phyloP scores from a whole-genome alignment of 2,797 vertebrate genomes.

The Falco berigora region DNA sequence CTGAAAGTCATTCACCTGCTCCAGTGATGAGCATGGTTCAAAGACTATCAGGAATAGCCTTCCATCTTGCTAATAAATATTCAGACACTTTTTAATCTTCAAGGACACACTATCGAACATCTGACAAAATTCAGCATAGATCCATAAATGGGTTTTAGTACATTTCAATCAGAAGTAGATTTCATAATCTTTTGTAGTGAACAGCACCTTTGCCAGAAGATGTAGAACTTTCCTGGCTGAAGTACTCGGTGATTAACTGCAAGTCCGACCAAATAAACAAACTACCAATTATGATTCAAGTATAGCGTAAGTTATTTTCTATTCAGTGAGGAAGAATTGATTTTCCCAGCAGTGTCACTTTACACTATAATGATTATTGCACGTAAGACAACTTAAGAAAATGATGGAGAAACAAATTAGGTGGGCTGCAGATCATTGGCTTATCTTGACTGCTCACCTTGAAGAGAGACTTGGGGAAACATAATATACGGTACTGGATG shows the following conservation, averaged over 20 bases:
- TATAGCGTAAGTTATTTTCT: conserved; percentile 25
- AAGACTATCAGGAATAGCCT: neutral
- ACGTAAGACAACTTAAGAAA: conserved; percentile 51
- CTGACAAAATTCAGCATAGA: conserved; percentile 39
- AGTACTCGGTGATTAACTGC: neutral
- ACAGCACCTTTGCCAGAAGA: neutral
- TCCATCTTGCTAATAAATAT: conserved; percentile 30
- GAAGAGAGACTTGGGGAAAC: conserved; percentile 22
- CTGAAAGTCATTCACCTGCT: neutral
- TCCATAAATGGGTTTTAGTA: conserved; percentile 52
- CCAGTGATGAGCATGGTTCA: neutral
- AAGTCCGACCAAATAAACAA: conserved; percentile 38
- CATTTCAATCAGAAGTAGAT: neutral
- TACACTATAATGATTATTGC: conserved; percentile 57
- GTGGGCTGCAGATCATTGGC: neutral
- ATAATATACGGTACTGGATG: neutral
- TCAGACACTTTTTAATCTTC: conserved; percentile 17
- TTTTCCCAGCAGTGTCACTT: conserved; percentile 64
- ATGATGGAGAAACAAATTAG: conserved; percentile 49
- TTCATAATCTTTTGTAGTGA: conserved; percentile 1
- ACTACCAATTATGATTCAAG: conserved; percentile 51
- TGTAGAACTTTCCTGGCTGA: neutral
- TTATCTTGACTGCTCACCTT: conserved; percentile 53
- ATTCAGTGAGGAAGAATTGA: conserved; percentile 59
- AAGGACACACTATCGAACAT: conserved; percentile 22